Evolutionary conservation across 2,113 vertebrate genomes (phyloP).

Genomic region (Grammomys surdaster): DNA sequence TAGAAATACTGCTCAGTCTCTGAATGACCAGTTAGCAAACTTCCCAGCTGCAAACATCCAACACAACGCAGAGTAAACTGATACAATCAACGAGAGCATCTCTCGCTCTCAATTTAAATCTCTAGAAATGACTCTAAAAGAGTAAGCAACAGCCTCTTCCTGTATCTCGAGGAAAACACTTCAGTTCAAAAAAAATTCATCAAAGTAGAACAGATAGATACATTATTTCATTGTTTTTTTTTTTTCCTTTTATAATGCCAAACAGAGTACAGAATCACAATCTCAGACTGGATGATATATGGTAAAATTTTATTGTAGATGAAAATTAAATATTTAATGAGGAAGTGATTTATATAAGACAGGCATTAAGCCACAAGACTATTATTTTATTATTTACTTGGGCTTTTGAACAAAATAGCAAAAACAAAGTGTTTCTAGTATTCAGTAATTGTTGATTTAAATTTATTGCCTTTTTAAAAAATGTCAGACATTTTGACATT

Average conservation of each 20-base stretch:
- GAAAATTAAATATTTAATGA: background rate
- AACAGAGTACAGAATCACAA: background rate
- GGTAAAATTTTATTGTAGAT: background rate
- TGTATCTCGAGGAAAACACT: background rate
- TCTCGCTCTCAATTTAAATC: background rate
- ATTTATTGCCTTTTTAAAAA: background rate
- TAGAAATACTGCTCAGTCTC: background rate
- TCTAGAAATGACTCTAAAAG: constrained; percentile 12
- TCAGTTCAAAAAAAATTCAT: background rate
- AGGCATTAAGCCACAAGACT: background rate
- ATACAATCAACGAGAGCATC: background rate
- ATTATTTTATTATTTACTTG: constrained; percentile 22
- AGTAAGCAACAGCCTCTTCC: background rate
- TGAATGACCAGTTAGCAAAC: background rate
- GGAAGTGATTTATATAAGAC: background rate
- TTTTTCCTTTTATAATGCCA: background rate
- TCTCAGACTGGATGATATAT: background rate
- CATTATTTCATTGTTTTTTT: background rate
- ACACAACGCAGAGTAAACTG: background rate
- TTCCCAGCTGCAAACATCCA: background rate
- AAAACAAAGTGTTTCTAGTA: background rate
- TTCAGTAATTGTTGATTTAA: background rate
- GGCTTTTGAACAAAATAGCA: background rate
- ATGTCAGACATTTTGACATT: background rate
- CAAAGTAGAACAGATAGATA: background rate